Conservation (phyloP, 2,888 invertebrate species). For the Nomada flava region DNA sequence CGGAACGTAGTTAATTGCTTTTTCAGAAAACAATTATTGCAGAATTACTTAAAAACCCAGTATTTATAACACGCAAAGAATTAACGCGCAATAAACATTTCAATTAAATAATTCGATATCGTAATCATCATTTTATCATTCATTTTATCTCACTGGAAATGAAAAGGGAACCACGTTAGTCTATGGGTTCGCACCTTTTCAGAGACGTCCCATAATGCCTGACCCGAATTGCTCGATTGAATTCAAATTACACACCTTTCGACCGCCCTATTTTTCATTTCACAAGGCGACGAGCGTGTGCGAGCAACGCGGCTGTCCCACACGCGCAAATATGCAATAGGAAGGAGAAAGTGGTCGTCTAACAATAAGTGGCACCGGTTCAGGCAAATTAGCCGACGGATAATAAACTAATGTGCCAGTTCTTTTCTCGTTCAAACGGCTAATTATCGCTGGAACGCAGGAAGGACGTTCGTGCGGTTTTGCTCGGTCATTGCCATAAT, state of each 20-base stretch:
- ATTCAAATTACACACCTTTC: conserved; percentile 29
- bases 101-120: no score
- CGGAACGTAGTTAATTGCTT: background rate
- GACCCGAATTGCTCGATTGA: conserved; percentile 42
- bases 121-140: no score
- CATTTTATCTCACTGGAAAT: background rate
- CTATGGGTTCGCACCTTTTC: background rate
- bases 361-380: conserved; percentile 56
- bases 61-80: no score
- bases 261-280: conserved; percentile 41
- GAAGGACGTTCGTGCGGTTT: conserved; percentile 34
- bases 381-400: conserved; percentile 59
- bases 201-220: background rate
- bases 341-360: conserved; percentile 59
- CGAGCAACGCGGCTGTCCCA: background rate
- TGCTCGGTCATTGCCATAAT: conserved; percentile 56
- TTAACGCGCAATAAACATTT: no score
- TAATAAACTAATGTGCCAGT: conserved; percentile 55
- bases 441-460: conserved; percentile 56
- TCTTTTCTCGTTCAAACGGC: conserved; percentile 37
- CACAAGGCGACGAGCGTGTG: conserved; percentile 14
- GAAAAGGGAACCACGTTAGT: background rate
- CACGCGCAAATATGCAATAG: conserved; percentile 11
- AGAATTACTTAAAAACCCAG: no score
- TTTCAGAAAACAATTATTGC: background rate